Evolutionary conservation across 2,888 invertebrate species (phyloP), one percentile per base, ranked within the genome.

Genomic region (Allygus modestus): DNA sequence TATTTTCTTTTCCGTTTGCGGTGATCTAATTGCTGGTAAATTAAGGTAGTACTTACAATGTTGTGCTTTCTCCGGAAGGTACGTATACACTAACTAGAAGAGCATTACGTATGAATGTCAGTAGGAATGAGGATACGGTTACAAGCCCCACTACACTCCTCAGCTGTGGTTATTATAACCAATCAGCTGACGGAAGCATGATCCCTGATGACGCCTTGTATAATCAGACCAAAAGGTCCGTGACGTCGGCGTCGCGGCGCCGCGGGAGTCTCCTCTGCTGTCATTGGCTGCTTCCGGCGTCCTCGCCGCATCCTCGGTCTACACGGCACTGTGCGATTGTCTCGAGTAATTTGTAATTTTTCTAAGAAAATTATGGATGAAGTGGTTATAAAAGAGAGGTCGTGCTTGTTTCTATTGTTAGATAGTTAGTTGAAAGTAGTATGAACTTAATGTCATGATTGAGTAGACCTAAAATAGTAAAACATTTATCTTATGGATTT

Each of bases 201-300:
- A 65, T 15, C 5, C 65, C 58, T 58, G 58, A 58, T 58, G 65
- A 65, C 65, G 65, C 15, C 28, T 65, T 31, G 65, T 15, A 31
- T 65, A 28, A 31, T 31, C 11, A 28, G 5, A 2, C 20, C 58
- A 20, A 58, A 58, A 58, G 11, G 58, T 58, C 58, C 5, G 46
- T 17, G 46, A 2, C 17, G 17, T 11, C 37, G 46, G 9, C 17
- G 17, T 9, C 37, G 37, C 37, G 37, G 5, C 37, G 9, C 5
- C 37, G 37, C 58, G 58, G 58, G 23, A 46, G 37, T 4, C 4
- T 4, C 37, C 37, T n/a, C 51, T 51, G 15, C 12, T 23, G 58
- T 20, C 58, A 58, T 58, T 58, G 58, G 58, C 12, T 26, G 58
- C 12, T 23, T 58, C 58, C 58, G 5, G 20, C 46, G 58, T 9